phyloP scores from a whole-genome alignment of 2,888 invertebrate species.

The Teinopalpus imperialis region DNA sequence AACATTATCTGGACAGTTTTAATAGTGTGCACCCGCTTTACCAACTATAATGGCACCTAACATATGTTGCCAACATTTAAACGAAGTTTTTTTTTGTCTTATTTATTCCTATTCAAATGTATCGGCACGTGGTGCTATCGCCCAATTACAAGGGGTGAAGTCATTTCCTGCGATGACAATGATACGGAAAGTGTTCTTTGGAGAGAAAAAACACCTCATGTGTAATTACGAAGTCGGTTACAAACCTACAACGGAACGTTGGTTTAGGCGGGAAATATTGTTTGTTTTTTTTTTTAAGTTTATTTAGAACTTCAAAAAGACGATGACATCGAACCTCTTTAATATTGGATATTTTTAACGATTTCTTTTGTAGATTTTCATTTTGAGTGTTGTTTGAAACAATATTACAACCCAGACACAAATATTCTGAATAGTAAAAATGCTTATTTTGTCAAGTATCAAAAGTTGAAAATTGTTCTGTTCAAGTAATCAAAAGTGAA shows the following conservation, averaged over 20 bases:
- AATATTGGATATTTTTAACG: no score
- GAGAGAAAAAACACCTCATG: constrained; percentile 36
- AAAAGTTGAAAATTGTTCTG: no score
- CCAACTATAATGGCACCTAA: constrained; percentile 13
- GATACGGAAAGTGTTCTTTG: constrained; percentile 54
- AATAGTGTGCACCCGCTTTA: constrained; percentile 6
- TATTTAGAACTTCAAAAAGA: no score
- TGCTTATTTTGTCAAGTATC: no score
- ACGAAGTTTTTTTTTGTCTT: constrained; percentile 30
- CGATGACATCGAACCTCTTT: no score
- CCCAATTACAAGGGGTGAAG: constrained; percentile 62
- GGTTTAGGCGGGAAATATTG: constrained; percentile 48
- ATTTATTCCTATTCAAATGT: constrained; percentile 46
- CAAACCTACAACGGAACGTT: constrained; percentile 40
- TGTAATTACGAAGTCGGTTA: constrained; percentile 41
- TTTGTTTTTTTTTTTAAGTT: no score
- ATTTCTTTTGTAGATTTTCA: no score
- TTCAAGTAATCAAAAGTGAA: no score
- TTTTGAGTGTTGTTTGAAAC: no score
- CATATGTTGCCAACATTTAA: constrained; percentile 45
- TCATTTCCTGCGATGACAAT: constrained; percentile 73
- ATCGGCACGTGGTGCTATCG: constrained; percentile 53
- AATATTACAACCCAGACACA: no score
- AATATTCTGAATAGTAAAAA: no score
- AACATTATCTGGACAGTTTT: not conserved